Conservation (phyloP, 2,797 vertebrate genomes). For the Manis javanica region DNA sequence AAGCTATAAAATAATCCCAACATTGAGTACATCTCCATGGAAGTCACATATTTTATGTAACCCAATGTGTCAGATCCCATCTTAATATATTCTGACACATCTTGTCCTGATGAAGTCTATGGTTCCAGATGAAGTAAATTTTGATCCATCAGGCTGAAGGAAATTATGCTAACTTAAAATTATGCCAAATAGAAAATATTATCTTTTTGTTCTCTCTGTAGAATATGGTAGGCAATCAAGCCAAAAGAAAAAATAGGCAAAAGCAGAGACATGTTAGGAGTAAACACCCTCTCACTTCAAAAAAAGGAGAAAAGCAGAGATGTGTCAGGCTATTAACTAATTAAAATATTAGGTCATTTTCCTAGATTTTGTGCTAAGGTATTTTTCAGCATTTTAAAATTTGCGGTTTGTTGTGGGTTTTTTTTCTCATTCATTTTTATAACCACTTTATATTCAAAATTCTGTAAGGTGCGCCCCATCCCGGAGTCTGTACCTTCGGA, state of each 20-base stretch:
- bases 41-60: neutral
- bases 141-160: neutral
- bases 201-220: neutral
- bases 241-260: neutral
- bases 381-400: constrained; percentile 21
- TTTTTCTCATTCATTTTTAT: neutral
- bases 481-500: neutral
- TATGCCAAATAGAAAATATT: neutral
- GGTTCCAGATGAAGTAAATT: neutral
- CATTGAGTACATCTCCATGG: neutral
- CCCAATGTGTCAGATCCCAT: neutral
- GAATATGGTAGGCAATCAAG: neutral
- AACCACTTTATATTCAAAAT: neutral
- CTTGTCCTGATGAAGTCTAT: neutral
- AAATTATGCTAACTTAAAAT: constrained; percentile 27
- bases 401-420: neutral
- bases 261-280: too few species aligned
- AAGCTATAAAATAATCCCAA: neutral
- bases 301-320: neutral
- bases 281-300: too few species aligned
- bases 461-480: neutral
- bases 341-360: neutral
- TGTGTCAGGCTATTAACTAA: neutral
- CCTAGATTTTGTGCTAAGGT: neutral
- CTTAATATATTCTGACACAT: neutral